These are phyloP conservation scores for Sphinx pinastri DNA, from an alignment of 2,888 invertebrate genomes.

Conservation along the genomic window DNA sequence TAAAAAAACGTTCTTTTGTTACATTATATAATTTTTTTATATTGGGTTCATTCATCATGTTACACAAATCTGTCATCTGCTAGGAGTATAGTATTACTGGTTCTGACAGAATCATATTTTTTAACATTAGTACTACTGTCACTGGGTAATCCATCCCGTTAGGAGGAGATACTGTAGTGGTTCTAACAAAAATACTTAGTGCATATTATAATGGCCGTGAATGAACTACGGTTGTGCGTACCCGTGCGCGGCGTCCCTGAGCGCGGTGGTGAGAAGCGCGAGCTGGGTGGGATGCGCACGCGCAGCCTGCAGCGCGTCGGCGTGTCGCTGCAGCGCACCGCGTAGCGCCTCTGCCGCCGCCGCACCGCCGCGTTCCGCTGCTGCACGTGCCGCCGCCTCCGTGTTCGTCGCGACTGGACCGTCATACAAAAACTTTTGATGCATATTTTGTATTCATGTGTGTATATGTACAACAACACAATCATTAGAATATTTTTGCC, in stretches of 20 bases:
- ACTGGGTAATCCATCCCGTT: too few relatives aligned
- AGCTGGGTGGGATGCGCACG: constrained; percentile 43
- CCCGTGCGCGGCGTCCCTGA: constrained; percentile 62
- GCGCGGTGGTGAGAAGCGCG: constrained; percentile 50
- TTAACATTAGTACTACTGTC: too few relatives aligned
- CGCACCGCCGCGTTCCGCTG: constrained; percentile 69
- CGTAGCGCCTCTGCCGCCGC: constrained; percentile 56
- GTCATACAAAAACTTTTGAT: neutral
- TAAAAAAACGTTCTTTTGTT: neutral
- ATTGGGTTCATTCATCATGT: too few relatives aligned
- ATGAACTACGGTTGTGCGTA: constrained; percentile 32
- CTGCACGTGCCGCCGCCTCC: constrained; percentile 67
- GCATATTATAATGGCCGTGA: too few relatives aligned
- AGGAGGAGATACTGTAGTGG: too few relatives aligned
- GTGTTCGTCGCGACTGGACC: constrained; percentile 65
- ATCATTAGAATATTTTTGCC: too few relatives aligned
- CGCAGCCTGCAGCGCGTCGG: constrained; percentile 52
- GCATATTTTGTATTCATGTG: too few relatives aligned
- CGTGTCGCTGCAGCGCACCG: constrained; percentile 63
- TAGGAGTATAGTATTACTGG: too few relatives aligned
- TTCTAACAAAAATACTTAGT: too few relatives aligned
- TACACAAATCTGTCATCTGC: too few relatives aligned
- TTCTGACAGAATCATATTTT: too few relatives aligned
- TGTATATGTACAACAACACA: too few relatives aligned
- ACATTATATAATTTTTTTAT: neutral